Conservation (phyloP, 2,888 invertebrate species). For the Crossocerus cetratus region DNA sequence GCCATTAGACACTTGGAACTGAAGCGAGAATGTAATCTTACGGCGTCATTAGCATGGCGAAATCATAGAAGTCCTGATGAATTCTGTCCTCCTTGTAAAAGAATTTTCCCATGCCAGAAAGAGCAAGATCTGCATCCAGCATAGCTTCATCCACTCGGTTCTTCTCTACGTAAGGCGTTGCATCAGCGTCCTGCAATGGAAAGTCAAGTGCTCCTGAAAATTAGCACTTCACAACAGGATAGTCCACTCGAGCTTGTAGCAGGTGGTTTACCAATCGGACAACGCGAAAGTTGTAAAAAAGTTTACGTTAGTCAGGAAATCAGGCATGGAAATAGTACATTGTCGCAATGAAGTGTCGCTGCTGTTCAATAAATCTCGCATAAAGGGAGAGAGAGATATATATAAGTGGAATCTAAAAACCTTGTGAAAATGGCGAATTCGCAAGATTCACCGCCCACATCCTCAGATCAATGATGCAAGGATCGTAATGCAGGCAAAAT, state of each 20-base stretch:
- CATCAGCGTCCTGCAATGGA: slow-evolving; percentile 50
- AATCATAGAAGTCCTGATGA: slow-evolving; percentile 62
- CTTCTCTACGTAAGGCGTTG: slow-evolving; percentile 60
- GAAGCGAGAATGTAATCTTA: slow-evolving; percentile 36
- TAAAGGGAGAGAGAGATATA: neutral
- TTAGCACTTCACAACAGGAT: too few relatives aligned
- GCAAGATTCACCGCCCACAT: neutral
- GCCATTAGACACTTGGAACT: neutral
- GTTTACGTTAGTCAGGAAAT: neutral
- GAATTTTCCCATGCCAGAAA: slow-evolving; percentile 61
- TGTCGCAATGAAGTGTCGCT: neutral
- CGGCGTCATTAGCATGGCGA: slow-evolving; percentile 65
- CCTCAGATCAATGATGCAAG: neutral
- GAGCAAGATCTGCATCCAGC: slow-evolving; percentile 61
- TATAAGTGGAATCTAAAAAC: slow-evolving; percentile 6
- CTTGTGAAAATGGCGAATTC: neutral
- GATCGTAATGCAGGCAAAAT: neutral
- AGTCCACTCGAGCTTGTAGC: too few relatives aligned
- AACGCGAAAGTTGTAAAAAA: neutral
- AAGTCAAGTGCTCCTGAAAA: too few relatives aligned
- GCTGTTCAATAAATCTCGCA: neutral
- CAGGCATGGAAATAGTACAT: neutral
- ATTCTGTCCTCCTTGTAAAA: slow-evolving; percentile 62
- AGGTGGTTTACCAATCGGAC: too few relatives aligned
- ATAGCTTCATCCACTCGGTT: slow-evolving; percentile 37